A percentile compares a stretch with the other conserved stretches of the same genome.
phyloP scores from a whole-genome alignment of 2,113 vertebrate species.

The Ammodytes marinus region DNA sequence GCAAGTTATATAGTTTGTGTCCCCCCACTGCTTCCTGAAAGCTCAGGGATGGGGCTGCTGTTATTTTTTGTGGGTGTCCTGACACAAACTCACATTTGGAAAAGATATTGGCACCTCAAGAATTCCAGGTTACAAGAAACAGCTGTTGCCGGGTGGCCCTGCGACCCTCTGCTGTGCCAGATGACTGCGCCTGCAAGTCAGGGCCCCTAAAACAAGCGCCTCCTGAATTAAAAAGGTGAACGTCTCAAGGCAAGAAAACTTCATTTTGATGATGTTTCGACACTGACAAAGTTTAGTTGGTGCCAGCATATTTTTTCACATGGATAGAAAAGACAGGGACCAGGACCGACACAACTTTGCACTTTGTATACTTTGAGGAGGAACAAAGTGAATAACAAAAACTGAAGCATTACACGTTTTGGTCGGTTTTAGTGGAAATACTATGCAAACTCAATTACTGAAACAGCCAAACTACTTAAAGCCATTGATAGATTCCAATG shows the following conservation, averaged over 20 bases:
- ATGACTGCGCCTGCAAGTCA: slow-evolving; percentile 41
- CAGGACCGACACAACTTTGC: neutral
- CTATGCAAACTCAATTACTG: neutral
- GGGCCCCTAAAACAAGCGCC: neutral
- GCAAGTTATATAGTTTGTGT: too few species aligned
- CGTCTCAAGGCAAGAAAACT: neutral
- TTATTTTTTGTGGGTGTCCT: slow-evolving; percentile 61
- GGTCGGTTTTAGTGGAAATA: neutral
- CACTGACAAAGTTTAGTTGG: neutral
- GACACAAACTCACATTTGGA: slow-evolving; percentile 80
- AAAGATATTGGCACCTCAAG: slow-evolving; percentile 83
- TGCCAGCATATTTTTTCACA: neutral
- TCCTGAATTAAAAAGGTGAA: slow-evolving; percentile 4
- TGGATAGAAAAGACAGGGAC: neutral
- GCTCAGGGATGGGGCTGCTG: slow-evolving; percentile 25
- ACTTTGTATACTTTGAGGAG: too few species aligned
- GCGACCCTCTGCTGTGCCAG: slow-evolving; percentile 56
- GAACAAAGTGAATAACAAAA: neutral
- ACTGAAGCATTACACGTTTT: neutral
- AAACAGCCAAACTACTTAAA: neutral
- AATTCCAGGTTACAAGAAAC: slow-evolving; percentile 87
- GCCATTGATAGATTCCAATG: neutral
- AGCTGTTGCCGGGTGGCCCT: slow-evolving; percentile 81
- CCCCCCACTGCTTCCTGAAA: neutral
- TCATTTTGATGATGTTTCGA: neutral